Evolutionary conservation across 1,140 invertebrate genomes (phyloP).

Genomic region (Dendroctonus ponderosae): DNA sequence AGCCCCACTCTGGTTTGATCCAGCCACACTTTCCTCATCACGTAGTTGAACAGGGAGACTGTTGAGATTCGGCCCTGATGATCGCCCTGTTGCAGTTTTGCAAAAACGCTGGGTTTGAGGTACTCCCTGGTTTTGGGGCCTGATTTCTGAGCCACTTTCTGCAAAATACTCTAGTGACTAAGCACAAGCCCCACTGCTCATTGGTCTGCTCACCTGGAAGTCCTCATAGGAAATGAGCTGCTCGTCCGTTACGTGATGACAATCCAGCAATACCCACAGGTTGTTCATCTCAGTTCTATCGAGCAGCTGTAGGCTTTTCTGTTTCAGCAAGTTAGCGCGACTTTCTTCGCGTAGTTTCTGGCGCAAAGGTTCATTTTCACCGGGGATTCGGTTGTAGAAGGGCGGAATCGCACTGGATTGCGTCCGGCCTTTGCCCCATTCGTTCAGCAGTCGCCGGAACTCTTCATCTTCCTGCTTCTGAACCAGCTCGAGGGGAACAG

Average conservation of each 20-base stretch:
- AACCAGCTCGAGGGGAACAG: conserved; percentile 35
- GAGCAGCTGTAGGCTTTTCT: conserved; percentile 76
- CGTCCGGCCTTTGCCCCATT: conserved; percentile 56
- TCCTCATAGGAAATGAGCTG: conserved; percentile 83
- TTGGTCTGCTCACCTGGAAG: conserved; percentile 57
- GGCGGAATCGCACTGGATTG: conserved; percentile 64
- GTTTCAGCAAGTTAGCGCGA: conserved; percentile 79
- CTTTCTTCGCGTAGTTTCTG: conserved; percentile 86
- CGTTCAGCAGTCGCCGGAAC: conserved; percentile 57
- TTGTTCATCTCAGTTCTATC: conserved; percentile 86
- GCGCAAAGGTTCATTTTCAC: conserved; percentile 70
- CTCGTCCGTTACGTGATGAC: conserved; percentile 71
- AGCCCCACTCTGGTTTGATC: conserved; percentile 90
- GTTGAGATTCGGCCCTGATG: conserved; percentile 78
- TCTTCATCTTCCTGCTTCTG: conserved; percentile 55
- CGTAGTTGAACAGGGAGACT: conserved; percentile 88
- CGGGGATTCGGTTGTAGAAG: conserved; percentile 77
- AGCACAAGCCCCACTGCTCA: not conserved
- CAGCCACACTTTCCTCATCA: conserved; percentile 92
- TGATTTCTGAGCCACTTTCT: conserved; percentile 53
- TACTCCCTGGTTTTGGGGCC: conserved; percentile 65
- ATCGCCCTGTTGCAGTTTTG: conserved; percentile 80
- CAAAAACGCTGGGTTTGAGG: conserved; percentile 82
- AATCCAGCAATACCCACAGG: conserved; percentile 79
- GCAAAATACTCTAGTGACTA: not conserved